These are phyloP conservation scores for Drosophila seguyi DNA, from an alignment of 1,140 invertebrate species.

Conservation along the genomic window DNA sequence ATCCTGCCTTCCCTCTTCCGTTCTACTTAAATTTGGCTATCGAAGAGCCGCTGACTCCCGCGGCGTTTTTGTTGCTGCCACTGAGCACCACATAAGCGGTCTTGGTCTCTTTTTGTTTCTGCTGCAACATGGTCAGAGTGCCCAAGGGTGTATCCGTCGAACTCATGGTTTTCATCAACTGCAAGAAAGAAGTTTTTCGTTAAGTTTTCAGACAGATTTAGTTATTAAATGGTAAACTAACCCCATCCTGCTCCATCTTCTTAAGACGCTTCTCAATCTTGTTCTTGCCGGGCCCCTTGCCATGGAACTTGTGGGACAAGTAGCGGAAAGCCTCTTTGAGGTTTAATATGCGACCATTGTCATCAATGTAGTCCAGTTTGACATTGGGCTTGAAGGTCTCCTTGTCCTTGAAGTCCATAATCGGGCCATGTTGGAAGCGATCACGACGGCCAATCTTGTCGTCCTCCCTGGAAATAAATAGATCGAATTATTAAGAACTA, in stretches of 20 bases:
- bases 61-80: constrained; percentile 89
- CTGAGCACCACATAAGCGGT: constrained; percentile 97
- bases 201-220: not conserved
- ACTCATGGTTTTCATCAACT: constrained; percentile 99
- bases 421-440: constrained; percentile 92
- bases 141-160: constrained; percentile 98
- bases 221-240: constrained; percentile 83
- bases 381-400: constrained; percentile 97
- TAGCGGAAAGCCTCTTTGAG: constrained; percentile 99
- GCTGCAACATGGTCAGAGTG: constrained; percentile 96
- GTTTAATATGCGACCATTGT: constrained; percentile 94
- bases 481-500: not conserved
- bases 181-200: constrained; percentile 85
- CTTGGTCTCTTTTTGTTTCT: constrained; percentile 98
- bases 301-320: constrained; percentile 99
- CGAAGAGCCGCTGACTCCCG: constrained; percentile 59
- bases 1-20: not conserved
- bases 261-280: constrained; percentile 98
- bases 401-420: constrained; percentile 97
- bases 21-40: constrained; percentile 84
- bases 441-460: constrained; percentile 92
- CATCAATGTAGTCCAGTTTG: constrained; percentile 99
- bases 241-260: constrained; percentile 96
- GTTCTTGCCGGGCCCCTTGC: constrained; percentile 99
- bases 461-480: constrained; percentile 88